phyloP scores from a whole-genome alignment of 2,113 vertebrate genomes.

The Urocynchramus pylzowi region DNA sequence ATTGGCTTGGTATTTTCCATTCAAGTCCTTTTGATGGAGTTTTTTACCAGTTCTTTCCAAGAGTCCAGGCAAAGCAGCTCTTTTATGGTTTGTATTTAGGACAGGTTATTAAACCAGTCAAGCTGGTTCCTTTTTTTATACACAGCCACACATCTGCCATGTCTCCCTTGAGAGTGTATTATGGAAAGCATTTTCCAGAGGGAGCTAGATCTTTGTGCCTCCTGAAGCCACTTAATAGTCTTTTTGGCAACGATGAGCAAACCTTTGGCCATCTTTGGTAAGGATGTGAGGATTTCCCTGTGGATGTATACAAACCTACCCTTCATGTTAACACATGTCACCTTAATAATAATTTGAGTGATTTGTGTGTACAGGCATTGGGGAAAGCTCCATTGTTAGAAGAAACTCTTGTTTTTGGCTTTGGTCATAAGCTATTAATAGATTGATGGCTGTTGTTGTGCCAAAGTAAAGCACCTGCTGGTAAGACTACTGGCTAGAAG shows the following conservation, averaged over 20 bases:
- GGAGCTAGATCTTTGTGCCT: neutral
- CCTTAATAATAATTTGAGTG: neutral
- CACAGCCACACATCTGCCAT: neutral
- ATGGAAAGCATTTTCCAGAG: neutral
- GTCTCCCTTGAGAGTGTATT: neutral
- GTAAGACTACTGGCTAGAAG: neutral
- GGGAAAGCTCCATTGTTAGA: neutral
- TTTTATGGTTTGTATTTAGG: neutral
- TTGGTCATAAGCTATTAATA: neutral
- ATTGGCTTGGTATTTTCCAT: neutral
- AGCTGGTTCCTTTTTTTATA: neutral
- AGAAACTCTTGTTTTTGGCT: neutral
- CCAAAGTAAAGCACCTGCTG: neutral
- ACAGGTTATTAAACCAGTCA: neutral
- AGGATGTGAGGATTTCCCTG: neutral
- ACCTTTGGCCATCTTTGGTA: neutral
- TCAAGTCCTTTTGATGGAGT: neutral
- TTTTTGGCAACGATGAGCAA: neutral
- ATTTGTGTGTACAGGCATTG: neutral
- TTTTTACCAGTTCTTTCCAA: neutral
- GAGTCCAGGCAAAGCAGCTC: neutral
- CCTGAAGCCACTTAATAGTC: neutral
- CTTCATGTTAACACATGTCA: neutral
- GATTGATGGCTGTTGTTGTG: neutral
- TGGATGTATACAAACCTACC: neutral